phyloP scores from a whole-genome alignment of 2,113 vertebrate species.

The Esox niger region DNA sequence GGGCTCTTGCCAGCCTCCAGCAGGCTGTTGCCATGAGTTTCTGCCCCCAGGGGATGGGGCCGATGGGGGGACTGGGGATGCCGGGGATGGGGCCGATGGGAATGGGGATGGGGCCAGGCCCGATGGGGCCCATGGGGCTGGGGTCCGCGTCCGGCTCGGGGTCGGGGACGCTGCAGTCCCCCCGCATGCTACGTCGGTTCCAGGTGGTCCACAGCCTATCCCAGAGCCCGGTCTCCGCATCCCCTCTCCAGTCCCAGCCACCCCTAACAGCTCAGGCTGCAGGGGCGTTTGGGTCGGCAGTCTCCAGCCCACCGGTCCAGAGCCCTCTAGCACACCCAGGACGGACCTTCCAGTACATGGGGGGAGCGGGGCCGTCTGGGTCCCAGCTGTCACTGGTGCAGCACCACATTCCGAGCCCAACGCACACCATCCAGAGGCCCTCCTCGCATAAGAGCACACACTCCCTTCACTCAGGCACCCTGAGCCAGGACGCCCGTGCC shows the following conservation, averaged over 20 bases:
- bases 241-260: slow-evolving; percentile 77
- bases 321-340: slow-evolving; percentile 78
- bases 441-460: slow-evolving; percentile 84
- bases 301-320: slow-evolving; percentile 81
- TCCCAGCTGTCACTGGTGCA: slow-evolving; percentile 87
- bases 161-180: slow-evolving; percentile 79
- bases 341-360: slow-evolving; percentile 85
- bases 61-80: slow-evolving; percentile 77
- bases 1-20: slow-evolving; percentile 91
- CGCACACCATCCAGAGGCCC: slow-evolving; percentile 77
- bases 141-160: neutral
- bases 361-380: slow-evolving; percentile 71
- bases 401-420: slow-evolving; percentile 75
- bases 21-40: slow-evolving; percentile 98
- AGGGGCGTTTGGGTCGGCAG: slow-evolving; percentile 67
- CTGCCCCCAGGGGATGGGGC: slow-evolving; percentile 90
- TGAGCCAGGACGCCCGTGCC: slow-evolving; percentile 84
- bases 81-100: slow-evolving; percentile 1
- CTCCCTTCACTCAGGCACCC: slow-evolving; percentile 79
- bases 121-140: neutral
- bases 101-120: no score
- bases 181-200: slow-evolving; percentile 84
- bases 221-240: slow-evolving; percentile 75
- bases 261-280: slow-evolving; percentile 56
- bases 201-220: slow-evolving; percentile 82